These are phyloP conservation scores for Drosophila merina DNA, from an alignment of 2,888 invertebrate genomes.

Conservation along the genomic window DNA sequence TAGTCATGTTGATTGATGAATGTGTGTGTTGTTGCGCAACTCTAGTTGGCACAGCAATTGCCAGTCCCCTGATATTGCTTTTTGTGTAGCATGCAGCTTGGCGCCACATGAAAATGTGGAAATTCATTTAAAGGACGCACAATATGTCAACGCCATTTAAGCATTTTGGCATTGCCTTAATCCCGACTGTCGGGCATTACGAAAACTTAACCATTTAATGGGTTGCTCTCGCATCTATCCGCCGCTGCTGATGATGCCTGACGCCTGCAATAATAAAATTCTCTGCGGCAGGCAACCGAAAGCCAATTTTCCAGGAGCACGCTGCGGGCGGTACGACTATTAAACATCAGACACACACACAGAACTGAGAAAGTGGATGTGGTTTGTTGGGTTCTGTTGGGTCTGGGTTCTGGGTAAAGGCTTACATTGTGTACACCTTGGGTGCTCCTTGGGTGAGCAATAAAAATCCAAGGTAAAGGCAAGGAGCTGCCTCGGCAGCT, in stretches of 20 bases:
- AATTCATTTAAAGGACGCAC: constrained; percentile 53
- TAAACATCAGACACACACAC: constrained; percentile 51
- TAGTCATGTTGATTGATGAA: constrained; percentile 76
- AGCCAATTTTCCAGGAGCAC: constrained; percentile 70
- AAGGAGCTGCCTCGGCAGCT: neutral
- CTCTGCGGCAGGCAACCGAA: constrained; percentile 68
- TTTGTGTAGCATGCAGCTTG: constrained; percentile 5
- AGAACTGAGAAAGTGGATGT: neutral
- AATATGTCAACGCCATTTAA: constrained; percentile 72
- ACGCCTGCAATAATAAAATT: constrained; percentile 57
- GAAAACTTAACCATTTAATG: constrained; percentile 66
- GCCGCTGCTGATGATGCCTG: constrained; percentile 17
- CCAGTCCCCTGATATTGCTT: constrained; percentile 21
- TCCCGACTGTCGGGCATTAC: constrained; percentile 38
- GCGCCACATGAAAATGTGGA: constrained; percentile 55
- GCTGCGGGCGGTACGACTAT: constrained; percentile 67
- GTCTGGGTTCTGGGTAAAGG: constrained; percentile 11
- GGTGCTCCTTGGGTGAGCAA: constrained; percentile 35
- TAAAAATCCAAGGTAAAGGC: constrained; percentile 36
- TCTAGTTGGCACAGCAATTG: constrained; percentile 20
- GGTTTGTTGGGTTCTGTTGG: neutral
- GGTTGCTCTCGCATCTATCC: constrained; percentile 9
- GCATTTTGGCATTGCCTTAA: constrained; percentile 43
- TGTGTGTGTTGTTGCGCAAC: constrained; percentile 22
- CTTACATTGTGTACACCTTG: constrained; percentile 29